Conservation (phyloP, 37 sponge, comb jelly and placozoan species). For the Eunapius fragilis region DNA sequence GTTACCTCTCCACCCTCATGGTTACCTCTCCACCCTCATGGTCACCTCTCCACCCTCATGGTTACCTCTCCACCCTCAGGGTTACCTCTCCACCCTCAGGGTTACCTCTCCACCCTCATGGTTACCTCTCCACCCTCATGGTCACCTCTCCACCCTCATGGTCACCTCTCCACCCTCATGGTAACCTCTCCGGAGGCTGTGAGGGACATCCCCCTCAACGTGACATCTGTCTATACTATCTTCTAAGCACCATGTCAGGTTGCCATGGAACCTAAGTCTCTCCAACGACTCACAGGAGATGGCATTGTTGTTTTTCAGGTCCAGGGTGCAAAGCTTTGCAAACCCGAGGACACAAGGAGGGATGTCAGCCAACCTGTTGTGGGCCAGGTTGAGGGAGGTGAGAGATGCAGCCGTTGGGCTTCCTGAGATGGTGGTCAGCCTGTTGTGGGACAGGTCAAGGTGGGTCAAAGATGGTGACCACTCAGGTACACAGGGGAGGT, state of each 20-base stretch:
- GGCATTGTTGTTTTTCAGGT: conserved; percentile 45
- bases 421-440: conserved; percentile 43
- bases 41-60: no score
- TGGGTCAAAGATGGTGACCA: conserved; percentile 54
- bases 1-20: no score
- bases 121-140: no score
- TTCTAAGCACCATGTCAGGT: conserved; percentile 17
- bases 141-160: no score
- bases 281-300: conserved; percentile 42
- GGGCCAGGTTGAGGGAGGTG: conserved; percentile 33
- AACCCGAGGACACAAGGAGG: conserved; percentile 62
- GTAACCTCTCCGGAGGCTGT: no score
- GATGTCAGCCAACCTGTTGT: conserved; percentile 57
- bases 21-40: no score
- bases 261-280: conserved; percentile 36
- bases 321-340: conserved; percentile 21
- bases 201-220: conserved; percentile 21
- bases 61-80: no score
- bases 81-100: no score
- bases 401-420: conserved; percentile 25
- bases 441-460: conserved; percentile 66
- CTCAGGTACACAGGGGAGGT: conserved; percentile 41
- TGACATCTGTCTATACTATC: conserved; percentile 38
- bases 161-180: no score
- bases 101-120: no score